Base-by-base conservation (phyloP, 1,140 invertebrate genomes). In the Oreohelix idahoensis region DNA sequence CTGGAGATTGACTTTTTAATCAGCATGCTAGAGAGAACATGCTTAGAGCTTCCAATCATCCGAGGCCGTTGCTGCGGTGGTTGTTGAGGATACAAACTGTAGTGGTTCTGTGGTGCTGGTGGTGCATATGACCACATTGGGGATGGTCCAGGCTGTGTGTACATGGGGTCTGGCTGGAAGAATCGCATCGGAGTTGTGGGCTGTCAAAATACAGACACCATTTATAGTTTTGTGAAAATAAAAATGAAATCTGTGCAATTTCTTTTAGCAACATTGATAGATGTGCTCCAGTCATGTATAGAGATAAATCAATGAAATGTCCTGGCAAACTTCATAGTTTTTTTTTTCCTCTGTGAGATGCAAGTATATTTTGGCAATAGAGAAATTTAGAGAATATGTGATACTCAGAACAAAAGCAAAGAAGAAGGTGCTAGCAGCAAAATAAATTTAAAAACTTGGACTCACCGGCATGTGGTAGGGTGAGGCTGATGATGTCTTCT, bases 101-200 rank as follows among this genome's bases (percentile, higher is more conserved):
- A 36, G 32, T 35, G 35, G n/a, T 42, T 70, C 38, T 39, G 69
- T 32, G n/a, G 38, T 20, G 20, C 17, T 63, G 42, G 17, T 11
- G 49, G 69, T 32, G 38, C 63, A 71, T 82, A 82, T 15, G 80
- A 26, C 80, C 80, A 82, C 49, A 82, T 82, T n/a, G 45, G 79
- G 1, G 58, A 29, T n/a, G 82, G 82, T 15, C 75, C 76, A 8
- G 75, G 75, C 51, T 69, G 82, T 29, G 49, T 29, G 49, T 83
- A 83, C 66, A 83, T 79, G 5, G 74, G 39, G 8, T 83, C 82
- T 29, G 36, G 51, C 35, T 45, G 74, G 76, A 79, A 83, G 38
- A 51, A 79, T 8, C 82, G 11, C 80, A 82, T 75, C 15, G 42
- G 32, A 49, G 26, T 82, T 32, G 73, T 74, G 17, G 26, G 13